These are phyloP conservation scores for Tenualosa ilisha DNA, from an alignment of 2,797 vertebrate genomes.

Conservation along the genomic window DNA sequence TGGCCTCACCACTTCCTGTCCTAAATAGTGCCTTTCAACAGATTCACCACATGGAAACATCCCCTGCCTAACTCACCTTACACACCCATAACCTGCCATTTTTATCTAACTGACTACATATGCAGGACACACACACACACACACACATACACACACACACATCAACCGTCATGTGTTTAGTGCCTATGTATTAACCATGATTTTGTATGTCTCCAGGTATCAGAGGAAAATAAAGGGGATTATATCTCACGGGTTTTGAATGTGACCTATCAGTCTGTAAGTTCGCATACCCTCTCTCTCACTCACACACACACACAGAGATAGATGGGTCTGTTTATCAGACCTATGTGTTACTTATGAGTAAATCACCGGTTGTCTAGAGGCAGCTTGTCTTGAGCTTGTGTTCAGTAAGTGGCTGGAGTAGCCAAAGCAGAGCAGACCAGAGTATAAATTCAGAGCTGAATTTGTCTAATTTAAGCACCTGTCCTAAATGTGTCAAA, in stretches of 20 bases:
- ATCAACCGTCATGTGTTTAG: neutral
- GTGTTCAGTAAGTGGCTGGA: too few relatives aligned
- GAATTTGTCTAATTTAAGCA: neutral
- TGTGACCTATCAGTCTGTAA: slow-evolving; percentile 71
- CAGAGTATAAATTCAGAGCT: neutral
- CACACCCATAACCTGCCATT: neutral
- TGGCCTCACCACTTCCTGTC: slow-evolving; percentile 49
- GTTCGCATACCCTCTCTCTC: slow-evolving; percentile 50
- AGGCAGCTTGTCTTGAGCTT: too few relatives aligned
- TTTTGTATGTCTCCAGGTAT: slow-evolving; percentile 71
- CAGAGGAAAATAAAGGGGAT: slow-evolving; percentile 83
- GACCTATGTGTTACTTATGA: too few relatives aligned
- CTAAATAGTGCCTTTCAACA: slow-evolving; percentile 26
- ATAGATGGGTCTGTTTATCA: too few relatives aligned
- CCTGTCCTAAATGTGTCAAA: neutral
- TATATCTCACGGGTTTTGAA: slow-evolving; percentile 84
- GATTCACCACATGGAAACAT: neutral
- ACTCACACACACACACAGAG: neutral
- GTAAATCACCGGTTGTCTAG: too few relatives aligned
- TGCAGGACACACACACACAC: neutral
- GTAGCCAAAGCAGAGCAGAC: neutral
- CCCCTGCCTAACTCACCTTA: neutral
- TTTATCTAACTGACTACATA: neutral
- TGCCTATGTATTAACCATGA: neutral
- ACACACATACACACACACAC: neutral